Evolutionary conservation across 2,888 invertebrate species (phyloP).

Genomic region (Agonopterix alstromeriana): DNA sequence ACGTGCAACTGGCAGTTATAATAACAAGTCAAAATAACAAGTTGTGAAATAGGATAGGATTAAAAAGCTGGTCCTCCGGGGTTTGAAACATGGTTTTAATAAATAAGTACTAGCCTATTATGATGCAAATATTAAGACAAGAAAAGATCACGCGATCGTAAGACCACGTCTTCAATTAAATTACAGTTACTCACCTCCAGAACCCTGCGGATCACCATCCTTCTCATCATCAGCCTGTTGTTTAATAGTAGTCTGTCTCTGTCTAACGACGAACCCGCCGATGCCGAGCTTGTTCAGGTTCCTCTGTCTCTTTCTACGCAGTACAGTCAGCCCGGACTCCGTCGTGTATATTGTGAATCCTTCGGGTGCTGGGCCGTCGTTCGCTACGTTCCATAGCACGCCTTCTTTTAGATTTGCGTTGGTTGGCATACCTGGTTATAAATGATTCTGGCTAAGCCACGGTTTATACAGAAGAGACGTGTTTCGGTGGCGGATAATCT

Average conservation of each 20-base stretch:
- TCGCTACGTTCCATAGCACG: slow-evolving; percentile 85
- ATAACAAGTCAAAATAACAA: too few relatives aligned
- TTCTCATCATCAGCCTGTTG: slow-evolving; percentile 53
- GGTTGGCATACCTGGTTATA: slow-evolving; percentile 24
- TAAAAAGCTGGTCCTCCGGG: too few relatives aligned
- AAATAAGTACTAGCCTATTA: too few relatives aligned
- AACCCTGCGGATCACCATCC: slow-evolving; percentile 45
- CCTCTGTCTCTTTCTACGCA: slow-evolving; percentile 89
- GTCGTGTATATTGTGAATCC: slow-evolving; percentile 88
- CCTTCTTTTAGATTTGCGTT: slow-evolving; percentile 84
- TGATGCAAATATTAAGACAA: too few relatives aligned
- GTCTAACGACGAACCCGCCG: slow-evolving; percentile 91
- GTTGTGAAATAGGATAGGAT: too few relatives aligned
- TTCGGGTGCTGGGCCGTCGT: slow-evolving; percentile 88
- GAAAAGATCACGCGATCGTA: too few relatives aligned
- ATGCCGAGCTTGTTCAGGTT: slow-evolving; percentile 92
- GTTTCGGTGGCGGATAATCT: too few relatives aligned
- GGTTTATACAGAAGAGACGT: too few relatives aligned
- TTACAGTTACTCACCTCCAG: slow-evolving; percentile 32
- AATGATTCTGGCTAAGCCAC: neutral
- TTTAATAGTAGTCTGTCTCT: slow-evolving; percentile 71
- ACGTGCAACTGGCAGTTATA: too few relatives aligned
- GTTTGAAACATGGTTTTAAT: too few relatives aligned
- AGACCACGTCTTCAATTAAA: too few relatives aligned
- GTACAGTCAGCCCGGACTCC: slow-evolving; percentile 87